phyloP scores from a whole-genome alignment of 35 echinoderm and acorn worm species.

The Ophiothrix spiculata region DNA sequence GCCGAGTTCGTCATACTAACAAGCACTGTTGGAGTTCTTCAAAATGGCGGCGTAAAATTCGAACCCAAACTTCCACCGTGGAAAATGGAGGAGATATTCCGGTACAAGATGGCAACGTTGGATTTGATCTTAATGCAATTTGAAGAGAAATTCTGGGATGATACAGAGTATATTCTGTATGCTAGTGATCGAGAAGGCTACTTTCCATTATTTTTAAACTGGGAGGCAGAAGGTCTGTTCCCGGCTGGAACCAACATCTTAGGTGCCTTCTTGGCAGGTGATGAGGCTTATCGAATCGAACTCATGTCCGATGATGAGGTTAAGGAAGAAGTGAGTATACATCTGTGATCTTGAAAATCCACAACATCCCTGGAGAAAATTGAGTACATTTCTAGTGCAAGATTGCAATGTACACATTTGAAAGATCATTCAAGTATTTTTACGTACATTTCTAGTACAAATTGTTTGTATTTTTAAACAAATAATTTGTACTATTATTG shows the following conservation, averaged over 20 bases:
- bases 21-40: conserved; percentile 35
- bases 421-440: no score
- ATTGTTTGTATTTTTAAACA: no score
- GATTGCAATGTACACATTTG: no score
- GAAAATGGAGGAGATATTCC: conserved; percentile 28
- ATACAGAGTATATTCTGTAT: conserved; percentile 36
- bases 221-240: conserved; percentile 27
- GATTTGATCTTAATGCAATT: conserved; percentile 50
- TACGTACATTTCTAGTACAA: no score
- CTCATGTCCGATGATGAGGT: neutral
- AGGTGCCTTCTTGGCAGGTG: conserved; percentile 8
- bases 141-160: conserved; percentile 42
- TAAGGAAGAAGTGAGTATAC: neutral
- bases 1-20: conserved; percentile 38
- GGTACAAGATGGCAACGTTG: conserved; percentile 20
- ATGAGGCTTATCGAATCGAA: conserved; percentile 37
- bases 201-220: conserved; percentile 39
- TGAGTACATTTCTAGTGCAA: no score
- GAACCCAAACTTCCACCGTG: conserved; percentile 32
- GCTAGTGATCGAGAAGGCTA: conserved; percentile 25
- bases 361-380: no score
- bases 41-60: conserved; percentile 24
- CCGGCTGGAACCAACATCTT: conserved; percentile 42
- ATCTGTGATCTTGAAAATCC: no score
- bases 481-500: no score